Base-by-base conservation (phyloP, 1,140 invertebrate genomes). In the Eubasilissa regina region DNA sequence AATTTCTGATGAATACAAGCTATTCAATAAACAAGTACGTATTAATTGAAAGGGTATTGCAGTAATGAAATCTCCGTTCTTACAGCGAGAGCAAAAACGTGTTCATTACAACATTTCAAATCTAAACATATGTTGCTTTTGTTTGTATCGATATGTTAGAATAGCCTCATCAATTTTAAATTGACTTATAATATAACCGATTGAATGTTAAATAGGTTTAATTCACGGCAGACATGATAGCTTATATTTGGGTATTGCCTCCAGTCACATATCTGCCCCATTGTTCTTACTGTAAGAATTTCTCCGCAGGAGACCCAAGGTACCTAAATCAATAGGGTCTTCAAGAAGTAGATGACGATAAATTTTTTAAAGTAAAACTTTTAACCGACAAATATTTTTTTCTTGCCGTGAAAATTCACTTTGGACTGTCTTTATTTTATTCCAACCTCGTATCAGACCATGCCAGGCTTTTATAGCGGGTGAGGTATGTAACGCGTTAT, bases 201-300 rank as follows among this genome's bases (percentile, higher is more conserved):
- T 19, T 58, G 17, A 21, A 58, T 58, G 17, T 58, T 15, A 58
- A 58, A 58, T 58, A 21, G 55, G 8, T 21, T 58, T 35, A 58
- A 58, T 19, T 19, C 25, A 64, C 35, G 25, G 35, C 25, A 64
- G 60, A 58, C 8, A n/a, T 9, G 4, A 43, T 19, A 64, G 35
- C 60, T 64, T 62, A 62, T 62, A 25, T 10, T 21, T 64, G 35
- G 35, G 25, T 44, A 64, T 15, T 43, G 19, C 25, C 60, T 12
- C 1, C 60, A 64, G 60, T 43, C 25, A 25, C 60, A 43, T n/a
- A 17, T 35, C 58, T 25, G 48, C 1, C 11, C 17, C 60, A 43
- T 64, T 64, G 60, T 64, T 64, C 25, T 51, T 44, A 58, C 11
- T 15, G 60, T 6, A 64, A 12, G 25, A 25, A 64, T 15, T 64